Base-by-base conservation (phyloP, 1,140 invertebrate genomes). In the Calycopis cecrops region DNA sequence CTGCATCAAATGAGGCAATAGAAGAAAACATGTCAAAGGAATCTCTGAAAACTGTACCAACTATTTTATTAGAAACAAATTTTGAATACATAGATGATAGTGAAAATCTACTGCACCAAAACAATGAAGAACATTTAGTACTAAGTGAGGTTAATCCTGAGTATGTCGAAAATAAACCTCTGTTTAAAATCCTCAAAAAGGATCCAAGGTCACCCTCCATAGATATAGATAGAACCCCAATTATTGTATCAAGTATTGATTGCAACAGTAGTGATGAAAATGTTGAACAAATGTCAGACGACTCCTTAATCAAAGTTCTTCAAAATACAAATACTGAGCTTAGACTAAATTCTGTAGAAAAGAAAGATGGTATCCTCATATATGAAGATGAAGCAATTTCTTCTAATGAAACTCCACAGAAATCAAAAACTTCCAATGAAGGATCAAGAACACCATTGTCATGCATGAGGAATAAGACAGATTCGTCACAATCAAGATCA, bases 171-270 rank as follows among this genome's bases (percentile, higher is more conserved):
- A 64, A 71, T 65, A 59, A 73, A 38, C 69, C 69, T 42, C 47
- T 76, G 40, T 73, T 78, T 65, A 73, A 76, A 59, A 69, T 85
- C 42, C 60, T 85, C 6, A 59, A 78, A 61, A 61, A 78, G 51
- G 87, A 88, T 65, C 87, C 87, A 16, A 69, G 87, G 28, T 88
- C 87, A 28, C 87, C 87, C 9, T 77, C 84, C n/a, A 59, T 72
- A 16, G 85, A 78, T 28, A 88, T 88, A 58, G 83, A 88, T 9
- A 75, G 87, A 65, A 88, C 87, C 21, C 87, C 86, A 14, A 87
- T 88, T 54, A 70, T 85, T 17, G 72, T 87, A 40, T 10, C 76
- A 16, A 79, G 75, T 67, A 52, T 49, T 17, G 65, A 69, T 35
- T 64, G 63, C n/a, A 57, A 70, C 55, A 35, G 37, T 21, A 68